Evolutionary conservation across 2,888 invertebrate species (phyloP).

Genomic region (Phengaris arion): DNA sequence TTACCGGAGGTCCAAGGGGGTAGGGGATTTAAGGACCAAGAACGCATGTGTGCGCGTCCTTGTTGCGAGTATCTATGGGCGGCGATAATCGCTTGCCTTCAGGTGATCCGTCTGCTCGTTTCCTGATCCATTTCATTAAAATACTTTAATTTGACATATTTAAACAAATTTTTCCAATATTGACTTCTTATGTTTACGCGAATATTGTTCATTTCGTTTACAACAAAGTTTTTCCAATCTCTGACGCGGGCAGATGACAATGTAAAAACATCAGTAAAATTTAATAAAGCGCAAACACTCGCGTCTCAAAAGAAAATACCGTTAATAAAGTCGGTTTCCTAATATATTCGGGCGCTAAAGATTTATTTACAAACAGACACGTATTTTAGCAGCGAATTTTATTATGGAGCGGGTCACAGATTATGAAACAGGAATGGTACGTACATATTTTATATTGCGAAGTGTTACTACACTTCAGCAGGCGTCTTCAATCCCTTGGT

Average conservation of each 20-base stretch:
- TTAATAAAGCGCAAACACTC: slow-evolving; percentile 20
- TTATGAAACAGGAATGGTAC: slow-evolving; percentile 46
- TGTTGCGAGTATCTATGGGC: too few relatives aligned
- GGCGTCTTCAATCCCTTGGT: slow-evolving; percentile 68
- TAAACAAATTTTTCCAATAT: too few relatives aligned
- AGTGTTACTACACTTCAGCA: slow-evolving; percentile 46
- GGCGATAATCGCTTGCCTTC: too few relatives aligned
- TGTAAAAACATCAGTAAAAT: slow-evolving; percentile 5
- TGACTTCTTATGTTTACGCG: too few relatives aligned
- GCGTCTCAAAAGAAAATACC: slow-evolving; percentile 21
- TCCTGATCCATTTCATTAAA: too few relatives aligned
- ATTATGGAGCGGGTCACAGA: slow-evolving; percentile 39
- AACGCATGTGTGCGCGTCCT: too few relatives aligned
- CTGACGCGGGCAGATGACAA: background rate
- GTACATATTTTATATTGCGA: slow-evolving; percentile 61
- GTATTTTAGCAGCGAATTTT: slow-evolving; percentile 35
- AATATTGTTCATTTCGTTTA: too few relatives aligned
- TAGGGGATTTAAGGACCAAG: too few relatives aligned
- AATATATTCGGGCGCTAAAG: slow-evolving; percentile 26
- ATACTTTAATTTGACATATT: too few relatives aligned
- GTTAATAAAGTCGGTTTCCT: slow-evolving; percentile 24
- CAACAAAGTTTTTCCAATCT: background rate
- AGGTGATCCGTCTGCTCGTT: too few relatives aligned
- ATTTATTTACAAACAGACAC: slow-evolving; percentile 40
- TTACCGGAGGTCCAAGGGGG: too few relatives aligned